Evolutionary conservation across 2,113 vertebrate genomes (phyloP), one percentile per base, ranked within the genome.

Genomic region (Pseudorasbora parva): DNA sequence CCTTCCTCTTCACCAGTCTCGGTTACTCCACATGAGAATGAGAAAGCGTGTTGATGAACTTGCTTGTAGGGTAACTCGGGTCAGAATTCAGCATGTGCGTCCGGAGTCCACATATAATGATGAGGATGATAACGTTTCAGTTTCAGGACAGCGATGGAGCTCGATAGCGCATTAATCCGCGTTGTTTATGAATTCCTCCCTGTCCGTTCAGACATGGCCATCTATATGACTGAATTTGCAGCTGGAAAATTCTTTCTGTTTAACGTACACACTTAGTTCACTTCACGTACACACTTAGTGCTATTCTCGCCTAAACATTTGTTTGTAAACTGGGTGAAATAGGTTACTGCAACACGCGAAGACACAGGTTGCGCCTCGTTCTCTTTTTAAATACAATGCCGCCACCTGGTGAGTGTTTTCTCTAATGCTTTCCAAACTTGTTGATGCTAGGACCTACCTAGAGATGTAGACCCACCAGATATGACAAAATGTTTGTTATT

Each of bases 311-410:
- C 9, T 33, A 80, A 66, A 80, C 60, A 80, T 66, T 47, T 78
- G 76, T 78, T 78, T 80, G 78, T 80, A 80, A 78, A 78, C 76
- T 78, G 56, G 62, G 10, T 37, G 72, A 85, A 87, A 27, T 85
- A 49, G 83, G 78, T 85, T 87, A 85, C 71, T 47, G 83, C 86
- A 73, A 59, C 45, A 17, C 77, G 47, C 47, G 30, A 60, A 71
- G 57, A 74, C 83, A 66, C 77, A n/a, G 80, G 54, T 74, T 83
- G 79, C 54, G 12, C 43, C 66, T 64, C n/a, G 17, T n/a, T 71
- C 23, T 78, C 68, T 60, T 73, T 84, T 54, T 21, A 41, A 75
- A 54, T 30, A 43, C 74, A 17, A 57, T 57, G 56, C 45, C 83
- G 83, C 86, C 86, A 68, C 27, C 86, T 87, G 81, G 64, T 27